These are phyloP conservation scores for Prunella fulvescens DNA, from an alignment of 2,113 vertebrate species.

Conservation along the genomic window DNA sequence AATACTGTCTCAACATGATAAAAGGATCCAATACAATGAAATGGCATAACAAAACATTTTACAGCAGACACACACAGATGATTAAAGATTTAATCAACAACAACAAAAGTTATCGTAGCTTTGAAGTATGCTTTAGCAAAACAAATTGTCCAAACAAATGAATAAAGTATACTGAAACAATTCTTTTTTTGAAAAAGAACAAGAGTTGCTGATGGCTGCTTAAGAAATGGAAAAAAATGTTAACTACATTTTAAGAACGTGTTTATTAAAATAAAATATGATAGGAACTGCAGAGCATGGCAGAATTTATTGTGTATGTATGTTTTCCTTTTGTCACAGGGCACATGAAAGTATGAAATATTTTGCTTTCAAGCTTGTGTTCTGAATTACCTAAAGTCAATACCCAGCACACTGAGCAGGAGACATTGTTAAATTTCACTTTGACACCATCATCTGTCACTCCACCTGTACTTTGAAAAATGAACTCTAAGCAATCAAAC, in stretches of 20 bases:
- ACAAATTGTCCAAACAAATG: constrained; percentile 33
- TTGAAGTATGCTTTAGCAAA: constrained; percentile 59
- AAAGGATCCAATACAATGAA: constrained; percentile 41
- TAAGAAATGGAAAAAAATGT: constrained; percentile 16
- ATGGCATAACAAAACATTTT: constrained; percentile 57
- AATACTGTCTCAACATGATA: constrained; percentile 53
- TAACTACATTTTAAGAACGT: constrained; percentile 43
- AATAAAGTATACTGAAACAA: constrained; percentile 26
- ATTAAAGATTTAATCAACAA: constrained; percentile 64
- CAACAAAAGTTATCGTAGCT: constrained; percentile 46
- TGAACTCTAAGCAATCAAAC: constrained; percentile 58
- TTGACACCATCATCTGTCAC: constrained; percentile 55
- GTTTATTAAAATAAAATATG: constrained; percentile 53
- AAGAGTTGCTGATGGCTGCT: not conserved
- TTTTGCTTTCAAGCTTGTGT: constrained; percentile 46
- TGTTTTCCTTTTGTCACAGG: constrained; percentile 48
- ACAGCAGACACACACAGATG: constrained; percentile 22
- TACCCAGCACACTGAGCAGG: constrained; percentile 41
- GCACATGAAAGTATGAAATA: constrained; percentile 34
- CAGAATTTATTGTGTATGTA: constrained; percentile 43
- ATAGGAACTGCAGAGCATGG: not conserved
- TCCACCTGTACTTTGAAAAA: constrained; percentile 59
- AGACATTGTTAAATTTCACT: constrained; percentile 54
- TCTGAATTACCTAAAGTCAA: constrained; percentile 54
- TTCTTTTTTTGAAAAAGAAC: constrained; percentile 24